A percentile compares a stretch with the other conserved stretches of the same genome.
Conservation (phyloP, 2,797 vertebrate species). For the Rhynchotus rufescens region DNA sequence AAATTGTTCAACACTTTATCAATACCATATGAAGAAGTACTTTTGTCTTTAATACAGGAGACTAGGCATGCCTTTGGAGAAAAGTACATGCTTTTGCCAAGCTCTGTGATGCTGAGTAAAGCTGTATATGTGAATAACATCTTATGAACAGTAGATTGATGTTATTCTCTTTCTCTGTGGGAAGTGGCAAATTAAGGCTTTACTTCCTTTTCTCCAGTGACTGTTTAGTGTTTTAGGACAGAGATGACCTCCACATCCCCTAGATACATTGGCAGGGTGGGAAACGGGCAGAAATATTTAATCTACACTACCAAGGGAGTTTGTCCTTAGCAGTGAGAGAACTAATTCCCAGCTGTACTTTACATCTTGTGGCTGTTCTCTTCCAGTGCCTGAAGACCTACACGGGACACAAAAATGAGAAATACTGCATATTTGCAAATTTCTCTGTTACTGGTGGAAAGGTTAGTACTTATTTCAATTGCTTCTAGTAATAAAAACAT, state of each 20-base stretch:
- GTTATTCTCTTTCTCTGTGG: background rate
- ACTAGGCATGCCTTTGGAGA: background rate
- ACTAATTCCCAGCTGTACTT: background rate
- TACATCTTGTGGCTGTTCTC: background rate
- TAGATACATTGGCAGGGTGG: background rate
- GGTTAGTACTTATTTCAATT: slow-evolving; percentile 77
- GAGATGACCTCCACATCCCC: background rate
- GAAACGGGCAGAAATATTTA: background rate
- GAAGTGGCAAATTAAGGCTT: background rate
- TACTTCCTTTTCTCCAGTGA: background rate
- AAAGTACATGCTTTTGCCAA: background rate
- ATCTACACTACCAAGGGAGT: background rate
- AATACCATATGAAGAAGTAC: background rate
- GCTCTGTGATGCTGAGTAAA: background rate
- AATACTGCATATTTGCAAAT: slow-evolving; percentile 99
- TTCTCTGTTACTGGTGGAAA: slow-evolving; percentile 98
- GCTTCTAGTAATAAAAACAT: fast-evolving
- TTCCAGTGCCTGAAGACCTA: slow-evolving; percentile 98
- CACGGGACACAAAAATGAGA: slow-evolving; percentile 98
- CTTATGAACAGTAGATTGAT: background rate
- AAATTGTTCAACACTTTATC: background rate
- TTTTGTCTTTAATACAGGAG: background rate
- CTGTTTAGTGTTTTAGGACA: background rate
- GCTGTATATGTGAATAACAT: background rate
- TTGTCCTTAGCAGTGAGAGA: slow-evolving; percentile 8